Conservation (phyloP, 2,888 invertebrate species). For the Syritta pipiens region DNA sequence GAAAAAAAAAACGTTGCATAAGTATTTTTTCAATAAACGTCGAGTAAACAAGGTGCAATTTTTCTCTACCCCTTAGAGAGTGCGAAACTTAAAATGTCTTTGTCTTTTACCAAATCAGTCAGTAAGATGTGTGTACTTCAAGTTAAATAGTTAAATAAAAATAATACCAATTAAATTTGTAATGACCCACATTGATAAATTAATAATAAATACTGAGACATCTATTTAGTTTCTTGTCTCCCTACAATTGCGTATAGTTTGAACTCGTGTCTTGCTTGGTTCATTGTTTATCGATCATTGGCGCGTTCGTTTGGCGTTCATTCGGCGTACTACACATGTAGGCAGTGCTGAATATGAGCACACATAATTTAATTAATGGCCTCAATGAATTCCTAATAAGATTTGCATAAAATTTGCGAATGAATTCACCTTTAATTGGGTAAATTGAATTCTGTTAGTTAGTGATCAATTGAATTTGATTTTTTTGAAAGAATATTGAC, state of each 20-base stretch:
- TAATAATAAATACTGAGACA: too few relatives aligned
- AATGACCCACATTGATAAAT: constrained; percentile 59
- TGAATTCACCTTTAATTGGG: constrained; percentile 18
- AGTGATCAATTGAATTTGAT: constrained; percentile 28
- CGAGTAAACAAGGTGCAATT: too few relatives aligned
- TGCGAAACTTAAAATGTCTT: too few relatives aligned
- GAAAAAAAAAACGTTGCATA: constrained; percentile 4
- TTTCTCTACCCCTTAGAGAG: too few relatives aligned
- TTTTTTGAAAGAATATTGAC: too few relatives aligned
- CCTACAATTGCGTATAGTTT: neutral
- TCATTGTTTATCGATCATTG: constrained; percentile 30
- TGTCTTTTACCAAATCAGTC: too few relatives aligned
- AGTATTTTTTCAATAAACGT: neutral
- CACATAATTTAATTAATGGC: constrained; percentile 33
- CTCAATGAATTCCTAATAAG: constrained; percentile 35
- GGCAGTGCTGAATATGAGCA: constrained; percentile 2
- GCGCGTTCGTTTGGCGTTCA: neutral
- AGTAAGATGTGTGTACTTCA: constrained; percentile 8
- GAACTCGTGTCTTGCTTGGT: constrained; percentile 6
- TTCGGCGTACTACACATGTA: neutral
- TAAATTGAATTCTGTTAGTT: constrained; percentile 18
- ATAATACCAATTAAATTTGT: constrained; percentile 30
- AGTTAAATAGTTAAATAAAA: neutral
- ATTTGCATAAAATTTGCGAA: constrained; percentile 34
- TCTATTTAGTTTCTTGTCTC: too few relatives aligned